Base-by-base conservation (phyloP, 2,113 vertebrate species). In the Alosa alosa region DNA sequence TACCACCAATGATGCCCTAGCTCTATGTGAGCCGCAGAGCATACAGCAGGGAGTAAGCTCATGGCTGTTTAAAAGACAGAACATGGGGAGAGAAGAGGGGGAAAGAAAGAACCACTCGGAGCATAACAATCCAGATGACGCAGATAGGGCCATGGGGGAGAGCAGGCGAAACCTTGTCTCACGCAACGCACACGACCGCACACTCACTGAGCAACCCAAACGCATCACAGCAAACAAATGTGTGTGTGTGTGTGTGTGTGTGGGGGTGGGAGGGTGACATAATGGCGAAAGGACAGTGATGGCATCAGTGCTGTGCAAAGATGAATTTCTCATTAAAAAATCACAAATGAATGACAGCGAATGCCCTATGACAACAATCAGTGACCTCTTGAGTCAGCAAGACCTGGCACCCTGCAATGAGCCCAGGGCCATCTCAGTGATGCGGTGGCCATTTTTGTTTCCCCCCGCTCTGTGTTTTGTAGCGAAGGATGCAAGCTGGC, bases 381-480 rank as follows among this genome's bases (percentile, higher is more conserved):
- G 5, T 72, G 64, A 72, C 2, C 10, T 72, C n/a, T 36, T 6
- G 10, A 13, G 8, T 72, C 31, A 13, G 64, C 25, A 15, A 25
- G 64, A 46, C 18, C 3, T 64, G 82, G 45, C 52, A 68, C 50
- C 20, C 25, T 39, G 49, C 55, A 78, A 31, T 75, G 47, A 55
- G n/a, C 22, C 60, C 81, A 81, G 50, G 60, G 18, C 50, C 50
- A 39, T 84, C 83, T 84, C 75, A 49, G 84, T 60, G 4, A 50
- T 20, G 25, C 10, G 25, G 64, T 2, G 64, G 64, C 64, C 25
- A 72, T 72, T 11, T 72, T 72, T 72, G 64, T 36, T 72, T 72
- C 10, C 64, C 3, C 7, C 9, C 25, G 15, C 17, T 55, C 17
- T 2, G 13, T 55, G 13, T 55, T 55, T 55, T 55, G 13, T 55